Evolutionary conservation across 2,113 vertebrate genomes (phyloP).

Genomic region (Cnemophilus loriae): DNA sequence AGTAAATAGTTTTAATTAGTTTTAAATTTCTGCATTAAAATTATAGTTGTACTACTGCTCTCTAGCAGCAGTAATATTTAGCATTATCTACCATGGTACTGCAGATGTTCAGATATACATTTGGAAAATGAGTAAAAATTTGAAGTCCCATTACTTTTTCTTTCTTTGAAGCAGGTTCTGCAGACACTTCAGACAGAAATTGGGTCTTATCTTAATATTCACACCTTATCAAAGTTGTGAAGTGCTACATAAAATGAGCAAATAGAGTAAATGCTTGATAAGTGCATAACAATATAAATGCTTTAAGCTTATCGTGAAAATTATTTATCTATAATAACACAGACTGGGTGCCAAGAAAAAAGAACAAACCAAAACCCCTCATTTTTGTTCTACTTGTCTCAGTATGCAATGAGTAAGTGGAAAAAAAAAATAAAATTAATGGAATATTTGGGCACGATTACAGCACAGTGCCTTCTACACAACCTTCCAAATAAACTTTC

Average conservation of each 20-base stretch:
- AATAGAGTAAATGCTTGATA: conserved; percentile 22
- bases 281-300: conserved; percentile 25
- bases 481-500: neutral
- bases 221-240: conserved; percentile 41
- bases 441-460: neutral
- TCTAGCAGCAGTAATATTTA: neutral
- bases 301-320: conserved; percentile 27
- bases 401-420: neutral
- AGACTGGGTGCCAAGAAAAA: neutral
- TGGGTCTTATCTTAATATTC: conserved; percentile 49
- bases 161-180: conserved; percentile 31
- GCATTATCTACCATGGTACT: neutral
- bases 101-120: neutral
- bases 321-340: conserved; percentile 47
- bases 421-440: neutral
- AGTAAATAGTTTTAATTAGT: neutral
- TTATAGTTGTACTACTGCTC: neutral
- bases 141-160: neutral
- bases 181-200: conserved; percentile 6
- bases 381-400: neutral
- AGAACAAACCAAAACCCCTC: neutral
- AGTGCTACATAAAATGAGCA: conserved; percentile 25
- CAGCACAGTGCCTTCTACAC: neutral
- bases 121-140: neutral
- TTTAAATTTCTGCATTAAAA: neutral